phyloP scores from a whole-genome alignment of 2,113 vertebrate genomes.

The Saimiri boliviensis region DNA sequence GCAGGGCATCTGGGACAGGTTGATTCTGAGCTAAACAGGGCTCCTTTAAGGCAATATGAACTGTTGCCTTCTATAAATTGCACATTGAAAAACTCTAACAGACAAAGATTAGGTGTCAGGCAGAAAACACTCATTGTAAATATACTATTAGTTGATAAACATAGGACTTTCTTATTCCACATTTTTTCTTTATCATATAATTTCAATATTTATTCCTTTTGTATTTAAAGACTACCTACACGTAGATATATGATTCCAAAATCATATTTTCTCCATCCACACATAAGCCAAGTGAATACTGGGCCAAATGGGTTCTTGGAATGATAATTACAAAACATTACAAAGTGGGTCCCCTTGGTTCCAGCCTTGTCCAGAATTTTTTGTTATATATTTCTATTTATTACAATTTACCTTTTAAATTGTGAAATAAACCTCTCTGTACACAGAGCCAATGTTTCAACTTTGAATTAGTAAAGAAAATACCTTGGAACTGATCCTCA shows the following conservation, averaged over 20 bases:
- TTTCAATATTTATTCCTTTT: slow-evolving; percentile 68
- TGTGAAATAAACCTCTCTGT: not conserved
- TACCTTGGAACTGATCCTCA: slow-evolving; percentile 40
- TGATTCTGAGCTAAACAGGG: slow-evolving; percentile 10
- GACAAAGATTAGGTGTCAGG: slow-evolving; percentile 3
- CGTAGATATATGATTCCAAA: slow-evolving; percentile 33
- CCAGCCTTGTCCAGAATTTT: slow-evolving; percentile 26
- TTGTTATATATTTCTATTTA: slow-evolving; percentile 31
- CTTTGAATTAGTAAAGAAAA: slow-evolving; percentile 35
- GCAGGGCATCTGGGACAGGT: slow-evolving; percentile 25
- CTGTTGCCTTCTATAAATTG: slow-evolving; percentile 41
- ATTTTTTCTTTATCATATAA: not conserved
- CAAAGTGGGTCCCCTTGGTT: not conserved
- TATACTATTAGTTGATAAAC: slow-evolving; percentile 43
- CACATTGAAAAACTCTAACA: slow-evolving; percentile 35
- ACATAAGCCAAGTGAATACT: slow-evolving; percentile 33
- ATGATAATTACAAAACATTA: slow-evolving; percentile 1
- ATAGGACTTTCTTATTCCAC: not conserved
- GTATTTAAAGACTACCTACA: slow-evolving; percentile 30
- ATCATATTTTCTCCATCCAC: slow-evolving; percentile 30
- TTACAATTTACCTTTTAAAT: slow-evolving; percentile 32
- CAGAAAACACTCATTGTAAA: slow-evolving; percentile 66
- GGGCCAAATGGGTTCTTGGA: slow-evolving; percentile 39
- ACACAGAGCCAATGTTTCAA: not conserved
- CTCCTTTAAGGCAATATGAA: slow-evolving; percentile 32